Evolutionary conservation across 2,113 vertebrate species (phyloP), one percentile per base, ranked within the genome.

Genomic region (Pogonocichla stellata): DNA sequence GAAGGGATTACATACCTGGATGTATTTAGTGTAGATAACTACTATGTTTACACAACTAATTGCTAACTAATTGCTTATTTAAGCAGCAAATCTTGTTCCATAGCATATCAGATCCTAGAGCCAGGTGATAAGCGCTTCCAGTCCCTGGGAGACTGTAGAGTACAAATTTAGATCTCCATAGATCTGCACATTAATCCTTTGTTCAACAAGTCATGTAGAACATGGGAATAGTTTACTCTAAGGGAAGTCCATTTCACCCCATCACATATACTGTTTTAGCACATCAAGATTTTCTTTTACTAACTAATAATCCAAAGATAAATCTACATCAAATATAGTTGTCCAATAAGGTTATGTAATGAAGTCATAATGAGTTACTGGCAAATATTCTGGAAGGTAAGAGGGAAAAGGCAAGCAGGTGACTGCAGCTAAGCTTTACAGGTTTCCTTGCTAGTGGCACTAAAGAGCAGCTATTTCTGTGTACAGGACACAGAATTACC

Each of bases 1-100:
- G 24, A 91, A 88, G 69, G 86, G 83, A 97, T 93, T 92, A 80
- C 72, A 73, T 66, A 96, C 64, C 64, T 95, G 70, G 60, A 71
- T 64, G 72, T 74, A 71, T 64, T 77, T 71, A 1, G 0, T 78
- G 64, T 38, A 88, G 45, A 88, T 53, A 85, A 85, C 36, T 71
- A 47, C 75, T 43, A 14, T 56, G 77, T 94, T 92, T 92, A 94
- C 78, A 62, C 57, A 81, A 89, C 71, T 95, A 91, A 94, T 65
- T 81, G 57, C 48, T 84, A 86, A 86, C 86, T 95, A 90, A 94
- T 77, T 72, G 58, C 66, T 58, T 80, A 28, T 75, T 88, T 87
- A 86, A 77, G 64, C 23, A 18, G 80, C 50, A 86, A 83, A 86
- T 80, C 86, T 88, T 66, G 47, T 86, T 93, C 85, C 73, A 84